Evolutionary conservation across 2,888 invertebrate genomes (phyloP).

Genomic region (Drosophila nigritarsus): DNA sequence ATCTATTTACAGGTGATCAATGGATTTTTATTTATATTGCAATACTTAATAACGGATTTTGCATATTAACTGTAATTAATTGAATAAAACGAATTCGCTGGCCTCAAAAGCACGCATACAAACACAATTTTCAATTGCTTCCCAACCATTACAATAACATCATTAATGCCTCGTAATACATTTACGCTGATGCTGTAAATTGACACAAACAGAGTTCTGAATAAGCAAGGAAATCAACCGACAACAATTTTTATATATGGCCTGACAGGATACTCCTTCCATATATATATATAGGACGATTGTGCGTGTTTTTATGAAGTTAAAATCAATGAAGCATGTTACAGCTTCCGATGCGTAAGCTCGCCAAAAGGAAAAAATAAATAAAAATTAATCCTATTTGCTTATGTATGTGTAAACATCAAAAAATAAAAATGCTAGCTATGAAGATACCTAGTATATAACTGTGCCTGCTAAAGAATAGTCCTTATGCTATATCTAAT

Average conservation of each 20-base stretch:
- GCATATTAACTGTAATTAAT: conserved; percentile 18
- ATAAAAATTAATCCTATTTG: conserved; percentile 37
- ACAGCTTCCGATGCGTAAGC: conserved; percentile 68
- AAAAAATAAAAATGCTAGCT: conserved; percentile 4
- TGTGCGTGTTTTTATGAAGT: conserved; percentile 38
- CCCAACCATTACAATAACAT: conserved; percentile 33
- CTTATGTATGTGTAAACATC: conserved; percentile 24
- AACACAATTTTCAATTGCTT: conserved; percentile 19
- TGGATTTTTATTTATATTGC: background rate
- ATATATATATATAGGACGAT: background rate
- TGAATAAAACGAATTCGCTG: conserved; percentile 9
- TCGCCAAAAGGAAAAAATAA: conserved; percentile 29
- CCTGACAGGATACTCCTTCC: conserved; percentile 21
- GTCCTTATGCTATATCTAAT: background rate
- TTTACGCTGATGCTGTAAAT: conserved; percentile 67
- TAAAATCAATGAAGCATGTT: conserved; percentile 76
- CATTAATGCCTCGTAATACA: conserved; percentile 69
- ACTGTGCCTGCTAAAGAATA: background rate
- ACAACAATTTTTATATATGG: conserved; percentile 45
- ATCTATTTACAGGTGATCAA: conserved; percentile 8
- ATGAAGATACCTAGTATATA: background rate
- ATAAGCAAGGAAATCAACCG: conserved; percentile 55
- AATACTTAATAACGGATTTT: conserved; percentile 8
- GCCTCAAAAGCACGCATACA: conserved; percentile 1
- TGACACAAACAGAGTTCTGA: conserved; percentile 49